A percentile compares a stretch with the other conserved stretches of the same genome.
Conservation (phyloP, 2,797 vertebrate genomes). For the Semotilus atromaculatus region DNA sequence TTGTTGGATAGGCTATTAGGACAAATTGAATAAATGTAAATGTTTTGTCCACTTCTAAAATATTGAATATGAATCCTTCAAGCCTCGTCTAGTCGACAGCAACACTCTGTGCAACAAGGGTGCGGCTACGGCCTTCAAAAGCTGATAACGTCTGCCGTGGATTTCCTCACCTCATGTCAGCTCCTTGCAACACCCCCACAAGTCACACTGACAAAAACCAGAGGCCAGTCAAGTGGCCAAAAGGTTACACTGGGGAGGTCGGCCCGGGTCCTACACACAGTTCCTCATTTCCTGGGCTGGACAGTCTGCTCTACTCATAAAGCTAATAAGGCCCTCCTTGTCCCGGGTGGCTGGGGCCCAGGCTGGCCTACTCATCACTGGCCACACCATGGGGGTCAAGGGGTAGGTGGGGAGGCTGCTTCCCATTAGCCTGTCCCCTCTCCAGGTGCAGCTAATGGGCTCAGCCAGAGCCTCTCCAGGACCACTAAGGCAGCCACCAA, state of each 20-base stretch:
- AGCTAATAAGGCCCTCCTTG: slow-evolving; percentile 89
- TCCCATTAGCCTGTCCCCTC: slow-evolving; percentile 82
- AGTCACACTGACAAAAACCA: slow-evolving; percentile 82
- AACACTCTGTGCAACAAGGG: background rate
- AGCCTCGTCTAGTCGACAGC: background rate
- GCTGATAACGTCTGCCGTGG: slow-evolving; percentile 21
- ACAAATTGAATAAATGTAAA: background rate
- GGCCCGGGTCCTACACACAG: slow-evolving; percentile 75
- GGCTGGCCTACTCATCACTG: slow-evolving; percentile 69
- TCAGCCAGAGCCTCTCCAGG: slow-evolving; percentile 77
- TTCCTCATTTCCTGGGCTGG: slow-evolving; percentile 92
- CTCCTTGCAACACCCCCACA: slow-evolving; percentile 58
- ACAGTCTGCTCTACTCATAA: slow-evolving; percentile 87
- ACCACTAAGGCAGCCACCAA: slow-evolving; percentile 72
- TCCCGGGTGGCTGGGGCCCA: slow-evolving; percentile 70
- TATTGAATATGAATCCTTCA: background rate
- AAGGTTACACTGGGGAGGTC: slow-evolving; percentile 83
- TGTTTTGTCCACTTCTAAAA: background rate
- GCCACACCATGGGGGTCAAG: slow-evolving; percentile 71
- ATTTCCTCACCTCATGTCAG: slow-evolving; percentile 48
- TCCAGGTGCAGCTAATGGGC: slow-evolving; percentile 92
- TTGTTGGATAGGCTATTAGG: background rate
- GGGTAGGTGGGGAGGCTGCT: slow-evolving; percentile 73
- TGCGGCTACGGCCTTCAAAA: slow-evolving; percentile 11
- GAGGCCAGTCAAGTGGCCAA: slow-evolving; percentile 79